Evolutionary conservation across 2,888 invertebrate genomes (phyloP), one percentile per base, ranked within the genome.

Genomic region (Hydroisotoma schaefferi): DNA sequence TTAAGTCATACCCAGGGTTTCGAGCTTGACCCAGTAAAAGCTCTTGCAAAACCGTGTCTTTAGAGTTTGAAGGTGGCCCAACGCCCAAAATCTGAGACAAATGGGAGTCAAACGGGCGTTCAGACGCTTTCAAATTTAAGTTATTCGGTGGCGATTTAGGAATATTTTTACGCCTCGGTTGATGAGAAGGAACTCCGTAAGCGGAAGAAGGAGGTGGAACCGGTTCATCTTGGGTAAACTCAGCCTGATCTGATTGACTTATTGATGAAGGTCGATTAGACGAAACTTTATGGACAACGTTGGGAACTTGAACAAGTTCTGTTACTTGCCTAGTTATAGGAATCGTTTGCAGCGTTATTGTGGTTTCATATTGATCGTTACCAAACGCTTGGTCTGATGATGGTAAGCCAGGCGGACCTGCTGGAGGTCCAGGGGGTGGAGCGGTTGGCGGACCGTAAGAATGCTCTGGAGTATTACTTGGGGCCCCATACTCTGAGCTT

Each of bases 231-330:
- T 52, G 52, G n/a, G n/a, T n/a, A n/a, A n/a, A n/a, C n/a, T n/a
- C n/a, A 25, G 37, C 26, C 4, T 47, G 49, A 2, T 46, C 2
- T 5, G 54, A 47, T 27, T 54, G 57, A 20, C 56, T 58, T 0
- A 55, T 23, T 0, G 46, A 28, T 2, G 55, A 25, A 2, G 60
- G 51, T 1, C 52, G 27, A 23, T 67, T 61, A 26, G 59, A 57
- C 26, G 67, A 62, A 33, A 64, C 58, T 18, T 60, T 57, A 28
- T 67, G 64, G 6, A 64, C 60, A 15, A 67, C 57, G 25, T 64
- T 67, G 15, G 67, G 67, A 10, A 67, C 67, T 27, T 67, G 67
- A 12, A 67, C 64, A 33, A 67, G 63, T 53, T 67, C 64, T 1
- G 67, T 67, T n/a, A 67, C 61, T 49, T 64, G 63, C 25, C 57